Evolutionary conservation across 2,888 invertebrate genomes (phyloP).

Genomic region (Drosophila mettleri): DNA sequence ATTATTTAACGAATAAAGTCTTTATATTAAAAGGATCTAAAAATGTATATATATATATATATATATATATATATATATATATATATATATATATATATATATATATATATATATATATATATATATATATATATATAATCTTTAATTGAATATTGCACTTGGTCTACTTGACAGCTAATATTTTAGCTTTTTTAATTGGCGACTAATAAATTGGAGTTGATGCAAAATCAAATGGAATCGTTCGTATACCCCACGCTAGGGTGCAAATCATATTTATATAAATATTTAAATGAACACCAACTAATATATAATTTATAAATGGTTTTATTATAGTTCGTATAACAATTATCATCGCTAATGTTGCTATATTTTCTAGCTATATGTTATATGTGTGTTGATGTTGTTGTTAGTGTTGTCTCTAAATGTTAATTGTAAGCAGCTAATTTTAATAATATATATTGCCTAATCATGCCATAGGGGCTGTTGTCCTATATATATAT

Average conservation of each 20-base stretch:
- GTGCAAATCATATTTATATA: constrained; percentile 17
- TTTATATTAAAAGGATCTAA: too few species aligned
- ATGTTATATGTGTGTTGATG: constrained; percentile 24
- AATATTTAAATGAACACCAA: constrained; percentile 19
- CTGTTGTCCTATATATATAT: constrained; percentile 10
- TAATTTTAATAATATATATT: constrained; percentile 28
- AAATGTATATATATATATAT: too few species aligned
- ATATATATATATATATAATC: too few species aligned
- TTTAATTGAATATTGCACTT: neutral
- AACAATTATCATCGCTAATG: constrained; percentile 21
- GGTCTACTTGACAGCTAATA: neutral
- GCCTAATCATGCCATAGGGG: constrained; percentile 6
- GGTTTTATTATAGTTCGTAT: constrained; percentile 22
- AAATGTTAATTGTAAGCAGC: constrained; percentile 34
- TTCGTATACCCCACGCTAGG: constrained; percentile 8
- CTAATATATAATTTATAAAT: constrained; percentile 27
- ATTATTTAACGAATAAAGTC: neutral
- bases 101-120: too few species aligned
- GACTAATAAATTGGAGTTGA: neutral
- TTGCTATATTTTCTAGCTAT: constrained; percentile 23
- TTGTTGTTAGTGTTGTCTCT: constrained; percentile 21
- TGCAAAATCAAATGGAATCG: constrained; percentile 18
- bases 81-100: too few species aligned
- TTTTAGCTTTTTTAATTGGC: constrained; percentile 14
- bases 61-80: too few species aligned